Evolutionary conservation across 1,140 invertebrate genomes (phyloP), one percentile per base, ranked within the genome.

Genomic region (Hypothenemus hampei): DNA sequence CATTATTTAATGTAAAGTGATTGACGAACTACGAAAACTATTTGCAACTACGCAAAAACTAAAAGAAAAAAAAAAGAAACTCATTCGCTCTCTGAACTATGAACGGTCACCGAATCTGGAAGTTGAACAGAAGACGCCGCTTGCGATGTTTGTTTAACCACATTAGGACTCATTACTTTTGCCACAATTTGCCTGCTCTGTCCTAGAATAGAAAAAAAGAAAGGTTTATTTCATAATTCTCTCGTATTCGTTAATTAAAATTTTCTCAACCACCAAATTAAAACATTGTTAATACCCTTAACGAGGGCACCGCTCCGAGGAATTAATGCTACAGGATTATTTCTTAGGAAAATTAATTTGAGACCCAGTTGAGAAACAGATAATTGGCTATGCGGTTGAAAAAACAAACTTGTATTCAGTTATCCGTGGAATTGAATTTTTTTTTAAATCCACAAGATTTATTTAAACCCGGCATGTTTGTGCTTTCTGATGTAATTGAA

Each of bases 151-250:
- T 60, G 62, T 54, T 64, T 65, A 21, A 66, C 59, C 26, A 60
- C 52, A 13, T 55, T 61, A 1, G 71, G 70, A 59, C 60, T 70
- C 60, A 73, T 65, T 8, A 73, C 68, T 29, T 69, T 59, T 13
- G 71, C 70, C 46, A 71, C 70, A 6, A 73, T 69, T 65, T 71
- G 71, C 37, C 69, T 59, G 50, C 66, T 62, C 59, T 65, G 65
- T 48, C 65, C 71, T 72, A 45, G 7, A 65, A 66, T 24, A 33
- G 37, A 26, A n/a, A n/a, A n/a, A n/a, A n/a, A n/a, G n/a, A 11
- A 8, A 43, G 16, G 40, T 43, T 23, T 23, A 31, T 11, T 31
- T 31, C 8, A 31, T 31, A 31, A 11, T 31, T 31, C 13, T 13
- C 26, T 13, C 10, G 10, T 31, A 11, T 13, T 13, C 10, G 26